These are phyloP conservation scores for Mythimna vitellina DNA, from an alignment of 2,888 invertebrate genomes.

Conservation along the genomic window DNA sequence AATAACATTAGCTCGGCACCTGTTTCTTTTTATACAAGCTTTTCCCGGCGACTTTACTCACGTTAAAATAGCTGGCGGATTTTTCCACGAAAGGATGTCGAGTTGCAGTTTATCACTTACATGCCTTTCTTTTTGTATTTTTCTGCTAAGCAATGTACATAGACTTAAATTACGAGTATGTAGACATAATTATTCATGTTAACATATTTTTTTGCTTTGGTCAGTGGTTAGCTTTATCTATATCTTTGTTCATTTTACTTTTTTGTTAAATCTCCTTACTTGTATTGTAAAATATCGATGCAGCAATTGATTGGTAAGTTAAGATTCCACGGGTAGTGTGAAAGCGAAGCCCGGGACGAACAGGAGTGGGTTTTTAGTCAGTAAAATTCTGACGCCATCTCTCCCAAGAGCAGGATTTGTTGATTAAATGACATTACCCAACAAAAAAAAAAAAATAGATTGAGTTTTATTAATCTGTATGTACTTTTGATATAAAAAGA, in stretches of 20 bases:
- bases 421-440: too few species aligned
- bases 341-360: too few species aligned
- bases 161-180: not conserved
- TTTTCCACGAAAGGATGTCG: slow-evolving; percentile 19
- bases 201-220: not conserved
- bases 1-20: slow-evolving; percentile 51
- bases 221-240: too few species aligned
- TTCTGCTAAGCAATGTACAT: slow-evolving; percentile 16
- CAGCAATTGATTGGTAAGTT: not conserved
- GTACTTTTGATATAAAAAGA: not conserved
- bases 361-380: too few species aligned
- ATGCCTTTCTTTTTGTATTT: slow-evolving; percentile 26
- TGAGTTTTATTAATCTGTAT: not conserved
- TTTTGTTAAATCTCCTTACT: too few species aligned
- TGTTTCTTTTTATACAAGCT: slow-evolving; percentile 46
- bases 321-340: too few species aligned
- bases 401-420: too few species aligned
- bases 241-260: not conserved
- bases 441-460: too few species aligned
- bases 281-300: too few species aligned
- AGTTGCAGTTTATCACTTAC: slow-evolving; percentile 20
- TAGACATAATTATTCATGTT: not conserved
- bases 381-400: too few species aligned
- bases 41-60: slow-evolving; percentile 29
- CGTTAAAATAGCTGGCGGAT: slow-evolving; percentile 32